Evolutionary conservation across 1,140 invertebrate genomes (phyloP), one percentile per base, ranked within the genome.

Genomic region (Cydia splendana): DNA sequence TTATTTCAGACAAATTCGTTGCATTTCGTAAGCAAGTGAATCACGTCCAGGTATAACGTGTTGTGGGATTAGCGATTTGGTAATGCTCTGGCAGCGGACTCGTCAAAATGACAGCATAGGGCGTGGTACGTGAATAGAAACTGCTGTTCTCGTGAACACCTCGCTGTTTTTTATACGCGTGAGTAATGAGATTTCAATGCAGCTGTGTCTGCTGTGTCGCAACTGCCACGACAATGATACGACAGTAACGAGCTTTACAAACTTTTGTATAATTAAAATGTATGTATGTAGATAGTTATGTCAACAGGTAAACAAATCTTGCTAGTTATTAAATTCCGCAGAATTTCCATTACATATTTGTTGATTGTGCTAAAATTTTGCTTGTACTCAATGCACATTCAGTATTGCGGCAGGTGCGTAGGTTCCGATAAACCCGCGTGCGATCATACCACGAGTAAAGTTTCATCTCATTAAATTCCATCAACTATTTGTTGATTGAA

Each of bases 11-110:
- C 34, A 1, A 38, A 38, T 71, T 34, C 30, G 28, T 15, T 10
- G 34, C 30, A 71, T 71, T 71, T 71, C 67, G 67, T 71, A 71
- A 71, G 67, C 30, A n/a, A 53, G 38, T 71, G 67, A 71, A 38
- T 71, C 67, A 71, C 30, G 65, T 15, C 67, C 67, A 71, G 67
- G 67, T 71, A 69, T 69, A 38, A 42, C 10, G 20, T 62, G 53
- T 57, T 57, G 15, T 62, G 18, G 57, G 57, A 62, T 62, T 62
- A 62, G 57, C 9, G 20, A 24, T 62, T 62, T 62, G 57, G 57
- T 62, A 62, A 62, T 18, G 51, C 51, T 62, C 57, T 62, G 57
- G 57, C 57, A 62, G 10, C 57, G 9, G 9, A 24, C 20, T 20
- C 57, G 57, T 62, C 57, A 57, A 57, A 57, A 57, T 57, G 53